Evolutionary conservation across 2,888 invertebrate species (phyloP).

Genomic region (Xanthorhoe designata): DNA sequence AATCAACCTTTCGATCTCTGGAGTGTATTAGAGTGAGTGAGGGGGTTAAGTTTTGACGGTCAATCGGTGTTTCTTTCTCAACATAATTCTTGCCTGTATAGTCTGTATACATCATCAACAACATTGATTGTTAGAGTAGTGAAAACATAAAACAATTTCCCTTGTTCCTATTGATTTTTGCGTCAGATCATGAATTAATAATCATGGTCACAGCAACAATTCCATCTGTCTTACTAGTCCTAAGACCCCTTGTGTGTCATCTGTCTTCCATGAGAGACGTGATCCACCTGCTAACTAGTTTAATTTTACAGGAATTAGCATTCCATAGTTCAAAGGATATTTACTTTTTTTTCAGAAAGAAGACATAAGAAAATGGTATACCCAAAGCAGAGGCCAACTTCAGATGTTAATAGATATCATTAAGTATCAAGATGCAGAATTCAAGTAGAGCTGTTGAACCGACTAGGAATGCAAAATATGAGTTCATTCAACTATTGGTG

Average conservation of each 20-base stretch:
- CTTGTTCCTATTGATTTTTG: background rate
- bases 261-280: too few relatives aligned
- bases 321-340: background rate
- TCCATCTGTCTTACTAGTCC: too few relatives aligned
- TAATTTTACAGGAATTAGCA: too few relatives aligned
- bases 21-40: background rate
- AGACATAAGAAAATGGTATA: slow-evolving; percentile 10
- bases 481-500: slow-evolving; percentile 19
- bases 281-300: too few relatives aligned
- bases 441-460: slow-evolving; percentile 14
- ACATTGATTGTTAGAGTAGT: background rate
- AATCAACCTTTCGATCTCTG: slow-evolving; percentile 7
- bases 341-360: slow-evolving; percentile 15
- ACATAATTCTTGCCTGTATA: background rate
- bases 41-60: background rate
- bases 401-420: slow-evolving; percentile 26
- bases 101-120: background rate
- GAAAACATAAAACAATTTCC: background rate
- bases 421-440: slow-evolving; percentile 26
- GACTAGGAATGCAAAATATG: slow-evolving; percentile 16
- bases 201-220: too few relatives aligned
- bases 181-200: too few relatives aligned
- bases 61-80: background rate
- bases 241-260: too few relatives aligned
- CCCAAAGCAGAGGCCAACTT: slow-evolving; percentile 13